These are phyloP conservation scores for Hippasteria phrygiana DNA, from an alignment of 53 echinoderm and acorn worm genomes.

Conservation along the genomic window DNA sequence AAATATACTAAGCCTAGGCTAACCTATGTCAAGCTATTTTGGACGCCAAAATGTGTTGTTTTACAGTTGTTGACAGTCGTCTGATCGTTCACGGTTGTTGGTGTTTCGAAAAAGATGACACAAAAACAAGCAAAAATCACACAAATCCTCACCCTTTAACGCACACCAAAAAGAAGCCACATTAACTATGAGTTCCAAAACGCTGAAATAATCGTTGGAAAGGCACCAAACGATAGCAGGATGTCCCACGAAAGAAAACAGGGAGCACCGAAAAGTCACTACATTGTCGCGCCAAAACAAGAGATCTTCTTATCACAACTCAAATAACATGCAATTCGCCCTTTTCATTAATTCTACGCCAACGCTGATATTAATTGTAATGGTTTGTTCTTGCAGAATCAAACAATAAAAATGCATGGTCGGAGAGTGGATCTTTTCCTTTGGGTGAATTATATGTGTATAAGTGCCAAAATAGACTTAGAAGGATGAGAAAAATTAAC, in stretches of 20 bases:
- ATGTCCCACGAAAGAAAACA: constrained; percentile 46
- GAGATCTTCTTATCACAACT: constrained; percentile 59
- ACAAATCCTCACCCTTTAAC: constrained; percentile 21
- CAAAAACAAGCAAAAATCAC: background rate
- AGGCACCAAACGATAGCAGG: constrained; percentile 29
- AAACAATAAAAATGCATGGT: background rate
- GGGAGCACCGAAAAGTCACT: constrained; percentile 48
- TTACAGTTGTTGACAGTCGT: too few relatives aligned
- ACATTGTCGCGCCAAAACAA: constrained; percentile 71
- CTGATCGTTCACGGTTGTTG: too few relatives aligned
- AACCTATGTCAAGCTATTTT: too few relatives aligned
- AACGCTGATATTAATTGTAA: background rate
- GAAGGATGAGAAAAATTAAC: constrained; percentile 24
- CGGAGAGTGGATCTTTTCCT: background rate
- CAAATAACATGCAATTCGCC: constrained; percentile 52
- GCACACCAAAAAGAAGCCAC: constrained; percentile 3
- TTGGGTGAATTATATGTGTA: background rate
- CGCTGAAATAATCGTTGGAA: constrained; percentile 1
- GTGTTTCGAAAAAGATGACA: background rate
- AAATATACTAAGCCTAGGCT: too few relatives aligned
- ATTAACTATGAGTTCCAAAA: constrained; percentile 4
- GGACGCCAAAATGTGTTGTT: too few relatives aligned
- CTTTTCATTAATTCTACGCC: constrained; percentile 40
- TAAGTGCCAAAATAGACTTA: background rate
- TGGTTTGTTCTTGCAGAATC: too few relatives aligned